phyloP scores from a whole-genome alignment of 2,797 vertebrate species.

The Sternarchorhynchus goeldii region DNA sequence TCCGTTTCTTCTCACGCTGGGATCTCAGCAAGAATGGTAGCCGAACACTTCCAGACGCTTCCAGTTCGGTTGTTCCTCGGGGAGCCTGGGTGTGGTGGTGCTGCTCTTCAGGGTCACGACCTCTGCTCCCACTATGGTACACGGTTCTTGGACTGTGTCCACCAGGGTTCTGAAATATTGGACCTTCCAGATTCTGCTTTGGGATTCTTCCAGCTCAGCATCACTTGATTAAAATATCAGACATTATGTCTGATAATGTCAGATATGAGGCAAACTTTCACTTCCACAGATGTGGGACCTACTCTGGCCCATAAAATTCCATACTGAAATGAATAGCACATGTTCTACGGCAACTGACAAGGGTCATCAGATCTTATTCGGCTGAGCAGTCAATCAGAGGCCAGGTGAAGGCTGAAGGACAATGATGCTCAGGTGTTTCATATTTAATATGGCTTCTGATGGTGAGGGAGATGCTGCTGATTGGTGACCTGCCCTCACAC shows the following conservation, averaged over 20 bases:
- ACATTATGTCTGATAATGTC: no score
- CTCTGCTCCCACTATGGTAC: neutral
- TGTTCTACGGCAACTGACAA: conserved; percentile 38
- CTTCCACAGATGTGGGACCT: neutral
- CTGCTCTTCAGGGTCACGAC: neutral
- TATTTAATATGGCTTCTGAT: conserved; percentile 42
- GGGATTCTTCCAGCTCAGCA: neutral
- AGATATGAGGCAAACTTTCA: no score
- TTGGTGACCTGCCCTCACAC: conserved; percentile 48
- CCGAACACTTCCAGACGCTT: conserved; percentile 15
- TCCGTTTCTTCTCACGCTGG: conserved; percentile 62
- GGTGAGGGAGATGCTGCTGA: conserved; percentile 38
- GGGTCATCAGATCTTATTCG: conserved; percentile 28
- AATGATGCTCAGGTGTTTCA: conserved; percentile 32
- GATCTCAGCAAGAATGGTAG: conserved; percentile 51
- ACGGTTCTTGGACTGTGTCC: conserved; percentile 2
- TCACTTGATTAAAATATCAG: conserved; percentile 26
- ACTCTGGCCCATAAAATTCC: conserved; percentile 16
- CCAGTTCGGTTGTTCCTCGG: conserved; percentile 18
- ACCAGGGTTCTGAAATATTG: conserved; percentile 16
- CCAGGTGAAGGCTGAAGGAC: conserved; percentile 10
- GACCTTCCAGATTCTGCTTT: conserved; percentile 6
- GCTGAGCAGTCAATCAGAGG: neutral
- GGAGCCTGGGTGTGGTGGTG: neutral
- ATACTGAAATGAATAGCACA: conserved; percentile 46